Base-by-base conservation (phyloP, 2,888 invertebrate genomes). In the Phortica magna region DNA sequence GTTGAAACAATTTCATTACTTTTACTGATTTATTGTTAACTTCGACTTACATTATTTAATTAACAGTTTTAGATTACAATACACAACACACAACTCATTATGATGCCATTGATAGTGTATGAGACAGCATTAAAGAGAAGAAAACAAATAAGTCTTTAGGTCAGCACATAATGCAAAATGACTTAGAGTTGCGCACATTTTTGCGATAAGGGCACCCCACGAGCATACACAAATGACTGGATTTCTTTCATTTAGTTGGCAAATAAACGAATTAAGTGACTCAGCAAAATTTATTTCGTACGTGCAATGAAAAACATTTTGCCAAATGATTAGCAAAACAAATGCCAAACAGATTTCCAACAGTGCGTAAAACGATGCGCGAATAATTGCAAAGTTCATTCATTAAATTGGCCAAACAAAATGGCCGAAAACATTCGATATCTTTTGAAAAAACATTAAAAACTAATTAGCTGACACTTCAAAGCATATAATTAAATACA, bases 321-420 rank as follows among this genome's bases (percentile, higher is more conserved):
- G 64, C 39, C 31, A 64, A 64, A 10, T 67, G 39, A 67, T 67
- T 41, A 17, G 67, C 39, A 67, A 67, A 67, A 67, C 42, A 67
- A 67, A 67, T 42, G 5, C 41, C n/a, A 67, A 39, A 67, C 7
- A 64, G 19, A 67, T 42, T 7, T 39, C 67, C 67, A n/a, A 39
- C 17, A 7, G 67, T 67, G 67, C 67, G 42, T 41, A 67, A 42
- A 67, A 67, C 67, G 67, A 67, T 67, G 67, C 67, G 14, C 48
- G 48, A 14, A 12, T 48, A 12, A 14, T 48, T 48, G 9, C 48
- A 12, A 14, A 48, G 9, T 48, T 48, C 48, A 9, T 14, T 48
- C 48, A 48, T 48, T 48, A 48, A 48, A 12, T 48, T 48, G 48
- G 14, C 48, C 9, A 48, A 48, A 48, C 10, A 48, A 48, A 48